Evolutionary conservation across 1,140 invertebrate genomes (phyloP).

Genomic region (Zelostemma sp.): DNA sequence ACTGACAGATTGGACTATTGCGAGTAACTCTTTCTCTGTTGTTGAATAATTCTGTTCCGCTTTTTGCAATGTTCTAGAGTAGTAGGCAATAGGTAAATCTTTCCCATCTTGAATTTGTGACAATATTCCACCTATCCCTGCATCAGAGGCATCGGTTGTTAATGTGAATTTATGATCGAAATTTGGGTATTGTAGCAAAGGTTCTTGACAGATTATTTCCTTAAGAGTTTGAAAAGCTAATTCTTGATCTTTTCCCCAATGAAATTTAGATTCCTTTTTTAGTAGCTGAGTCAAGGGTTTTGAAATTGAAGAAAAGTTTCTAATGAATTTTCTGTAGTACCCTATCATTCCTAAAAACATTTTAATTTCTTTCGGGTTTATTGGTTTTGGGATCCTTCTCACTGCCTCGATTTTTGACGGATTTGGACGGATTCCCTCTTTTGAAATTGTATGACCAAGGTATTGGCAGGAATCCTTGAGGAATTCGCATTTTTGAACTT

Average conservation of each 20-base stretch:
- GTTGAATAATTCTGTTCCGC: conserved; percentile 51
- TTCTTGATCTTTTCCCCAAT: conserved; percentile 4
- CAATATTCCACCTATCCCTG: conserved; percentile 56
- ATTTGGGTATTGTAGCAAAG: conserved; percentile 57
- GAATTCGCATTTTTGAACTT: conserved; percentile 55
- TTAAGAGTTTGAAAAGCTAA: conserved; percentile 7
- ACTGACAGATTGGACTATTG: conserved; percentile 59
- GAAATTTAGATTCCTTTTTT: conserved; percentile 15
- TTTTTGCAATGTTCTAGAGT: conserved; percentile 37
- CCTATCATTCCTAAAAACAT: conserved; percentile 41
- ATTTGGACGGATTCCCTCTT: conserved; percentile 39
- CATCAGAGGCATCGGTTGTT: conserved; percentile 60
- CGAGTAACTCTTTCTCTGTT: conserved; percentile 57
- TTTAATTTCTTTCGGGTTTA: conserved; percentile 35
- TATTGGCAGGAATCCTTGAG: conserved; percentile 39
- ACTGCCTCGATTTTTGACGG: conserved; percentile 42
- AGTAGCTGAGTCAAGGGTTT: conserved; percentile 12
- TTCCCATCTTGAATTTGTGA: conserved; percentile 49
- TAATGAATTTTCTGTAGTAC: conserved; percentile 39
- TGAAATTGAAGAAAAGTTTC: conserved; percentile 2
- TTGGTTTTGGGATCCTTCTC: conserved; percentile 35
- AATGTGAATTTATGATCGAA: conserved; percentile 56
- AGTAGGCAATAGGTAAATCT: conserved; percentile 54
- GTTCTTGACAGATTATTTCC: conserved; percentile 31
- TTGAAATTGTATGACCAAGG: conserved; percentile 45